These are phyloP conservation scores for Musca domestica DNA, from an alignment of 1,140 invertebrate species.

Conservation along the genomic window DNA sequence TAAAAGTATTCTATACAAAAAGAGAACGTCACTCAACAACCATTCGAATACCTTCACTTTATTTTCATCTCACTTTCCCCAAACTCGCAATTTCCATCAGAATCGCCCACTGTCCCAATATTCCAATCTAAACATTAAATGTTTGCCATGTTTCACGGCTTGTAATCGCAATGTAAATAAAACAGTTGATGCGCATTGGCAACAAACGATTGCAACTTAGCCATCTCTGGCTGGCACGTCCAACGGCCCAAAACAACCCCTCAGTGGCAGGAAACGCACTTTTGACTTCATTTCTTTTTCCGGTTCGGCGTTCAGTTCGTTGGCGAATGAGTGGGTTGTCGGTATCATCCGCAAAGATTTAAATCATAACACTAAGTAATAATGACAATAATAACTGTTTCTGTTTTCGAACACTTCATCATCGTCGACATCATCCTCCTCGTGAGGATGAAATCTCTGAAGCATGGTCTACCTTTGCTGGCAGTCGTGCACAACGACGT, in stretches of 20 bases:
- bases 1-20: no score
- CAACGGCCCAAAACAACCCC: not conserved
- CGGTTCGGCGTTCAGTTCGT: not conserved
- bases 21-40: no score
- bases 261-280: slow-evolving; percentile 21
- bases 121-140: no score
- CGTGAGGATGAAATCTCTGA: slow-evolving; percentile 46
- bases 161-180: slow-evolving; percentile 7
- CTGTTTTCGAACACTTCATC: slow-evolving; percentile 22
- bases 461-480: slow-evolving; percentile 36
- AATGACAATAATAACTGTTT: slow-evolving; percentile 48
- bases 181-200: not conserved
- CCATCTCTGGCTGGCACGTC: slow-evolving; percentile 1
- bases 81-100: no score
- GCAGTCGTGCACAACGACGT: slow-evolving; percentile 31
- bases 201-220: not conserved
- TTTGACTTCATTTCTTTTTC: slow-evolving; percentile 18
- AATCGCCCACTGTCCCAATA: no score
- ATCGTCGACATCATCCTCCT: no score
- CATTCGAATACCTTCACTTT: no score
- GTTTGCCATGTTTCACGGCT: not conserved
- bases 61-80: no score
- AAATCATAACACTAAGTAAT: slow-evolving; percentile 38
- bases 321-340: slow-evolving; percentile 4
- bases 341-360: slow-evolving; percentile 15